phyloP scores from a whole-genome alignment of 2,797 vertebrate genomes.

The Eulemur mongoz region DNA sequence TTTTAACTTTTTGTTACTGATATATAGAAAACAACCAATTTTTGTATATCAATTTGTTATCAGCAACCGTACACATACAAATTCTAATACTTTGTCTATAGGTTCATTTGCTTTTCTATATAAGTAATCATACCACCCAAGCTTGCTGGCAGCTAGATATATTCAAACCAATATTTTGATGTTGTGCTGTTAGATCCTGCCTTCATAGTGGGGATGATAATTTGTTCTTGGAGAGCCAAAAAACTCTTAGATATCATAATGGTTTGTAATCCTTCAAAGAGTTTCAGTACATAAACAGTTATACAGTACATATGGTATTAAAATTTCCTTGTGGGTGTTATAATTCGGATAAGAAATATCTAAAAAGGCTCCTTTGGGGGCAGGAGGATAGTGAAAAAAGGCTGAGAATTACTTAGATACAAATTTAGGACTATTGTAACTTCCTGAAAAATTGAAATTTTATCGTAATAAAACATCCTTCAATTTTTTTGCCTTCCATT shows the following conservation, averaged over 20 bases:
- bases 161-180: neutral
- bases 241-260: neutral
- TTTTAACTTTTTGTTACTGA: constrained; percentile 22
- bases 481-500: neutral
- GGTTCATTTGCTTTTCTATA: neutral
- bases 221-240: neutral
- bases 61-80: neutral
- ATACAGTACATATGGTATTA: neutral
- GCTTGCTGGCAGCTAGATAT: neutral
- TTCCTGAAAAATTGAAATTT: neutral
- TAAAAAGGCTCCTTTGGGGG: neutral
- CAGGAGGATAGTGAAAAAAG: neutral
- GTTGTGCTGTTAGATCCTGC: neutral
- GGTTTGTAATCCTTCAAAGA: neutral
- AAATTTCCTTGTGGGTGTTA: neutral
- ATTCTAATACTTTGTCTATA: neutral
- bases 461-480: neutral
- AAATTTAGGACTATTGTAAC: neutral
- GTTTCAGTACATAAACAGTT: neutral
- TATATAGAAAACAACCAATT: neutral
- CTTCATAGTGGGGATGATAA: neutral
- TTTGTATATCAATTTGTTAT: neutral
- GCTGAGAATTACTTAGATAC: neutral
- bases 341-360: neutral
- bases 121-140: neutral